These are phyloP conservation scores for Aricia artaxerxes DNA, from an alignment of 2,888 invertebrate species.

Conservation along the genomic window DNA sequence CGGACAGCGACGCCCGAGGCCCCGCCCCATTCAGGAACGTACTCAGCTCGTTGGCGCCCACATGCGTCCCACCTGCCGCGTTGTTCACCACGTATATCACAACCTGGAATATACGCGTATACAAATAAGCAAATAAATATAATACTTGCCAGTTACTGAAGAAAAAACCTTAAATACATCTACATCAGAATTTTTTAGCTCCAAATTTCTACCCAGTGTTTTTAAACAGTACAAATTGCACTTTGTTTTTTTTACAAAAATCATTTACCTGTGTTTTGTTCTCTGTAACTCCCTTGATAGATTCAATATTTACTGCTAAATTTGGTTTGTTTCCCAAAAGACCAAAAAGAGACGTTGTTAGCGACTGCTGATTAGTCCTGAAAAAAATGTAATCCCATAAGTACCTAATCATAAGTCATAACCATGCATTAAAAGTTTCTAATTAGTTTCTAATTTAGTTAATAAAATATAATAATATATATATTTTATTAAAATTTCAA, in stretches of 20 bases:
- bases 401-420: background rate
- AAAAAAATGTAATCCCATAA: constrained; percentile 40
- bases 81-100: constrained; percentile 67
- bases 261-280: constrained; percentile 85
- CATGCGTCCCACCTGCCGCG: constrained; percentile 81
- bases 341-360: constrained; percentile 83
- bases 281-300: constrained; percentile 88
- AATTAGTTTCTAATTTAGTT: too few relatives aligned
- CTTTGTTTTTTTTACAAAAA: constrained; percentile 15
- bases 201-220: too few relatives aligned
- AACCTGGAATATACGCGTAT: constrained; percentile 49
- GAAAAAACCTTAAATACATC: too few relatives aligned
- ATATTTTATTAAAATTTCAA: background rate
- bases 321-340: constrained; percentile 93
- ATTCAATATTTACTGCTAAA: constrained; percentile 88
- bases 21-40: constrained; percentile 85
- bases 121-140: too few relatives aligned
- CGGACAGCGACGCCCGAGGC: constrained; percentile 86
- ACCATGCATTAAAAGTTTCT: too few relatives aligned
- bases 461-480: too few relatives aligned
- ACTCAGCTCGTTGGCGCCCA: constrained; percentile 87
- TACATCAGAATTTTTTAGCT: too few relatives aligned
- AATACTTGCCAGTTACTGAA: too few relatives aligned
- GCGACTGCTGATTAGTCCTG: constrained; percentile 85
- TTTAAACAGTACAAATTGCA: too few relatives aligned